phyloP scores from a whole-genome alignment of 2,888 invertebrate genomes.

The Dexiosoma caninum region DNA sequence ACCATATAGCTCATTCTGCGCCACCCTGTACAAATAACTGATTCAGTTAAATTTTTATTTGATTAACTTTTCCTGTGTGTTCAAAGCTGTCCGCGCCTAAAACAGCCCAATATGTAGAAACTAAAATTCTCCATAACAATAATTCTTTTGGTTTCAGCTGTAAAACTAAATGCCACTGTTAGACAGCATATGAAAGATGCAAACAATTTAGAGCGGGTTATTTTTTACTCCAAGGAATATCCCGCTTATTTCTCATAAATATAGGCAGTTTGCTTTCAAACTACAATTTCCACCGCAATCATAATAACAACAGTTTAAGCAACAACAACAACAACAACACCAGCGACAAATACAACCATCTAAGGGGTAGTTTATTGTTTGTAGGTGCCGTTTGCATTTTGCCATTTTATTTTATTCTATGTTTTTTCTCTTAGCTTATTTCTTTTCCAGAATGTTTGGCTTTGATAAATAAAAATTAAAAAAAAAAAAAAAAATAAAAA shows the following conservation, averaged over 20 bases:
- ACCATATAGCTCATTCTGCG: too few species aligned
- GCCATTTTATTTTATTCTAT: not conserved
- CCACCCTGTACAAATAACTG: too few species aligned
- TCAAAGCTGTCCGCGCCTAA: too few species aligned
- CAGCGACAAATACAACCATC: not conserved
- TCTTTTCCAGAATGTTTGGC: constrained; percentile 36
- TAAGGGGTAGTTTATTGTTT: constrained; percentile 42
- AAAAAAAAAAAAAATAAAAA: too few species aligned
- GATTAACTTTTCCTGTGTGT: too few species aligned
- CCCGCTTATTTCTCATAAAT: constrained; percentile 2
- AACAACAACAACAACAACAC: not conserved
- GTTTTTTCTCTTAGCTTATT: constrained; percentile 6
- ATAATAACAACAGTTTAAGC: constrained; percentile 22
- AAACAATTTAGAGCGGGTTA: constrained; percentile 4
- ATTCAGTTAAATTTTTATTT: too few species aligned
- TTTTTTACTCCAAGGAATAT: constrained; percentile 8
- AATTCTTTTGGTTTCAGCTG: not conserved
- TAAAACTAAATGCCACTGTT: not conserved
- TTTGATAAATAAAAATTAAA: constrained; percentile 18
- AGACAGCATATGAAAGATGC: not conserved
- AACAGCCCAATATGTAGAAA: too few species aligned
- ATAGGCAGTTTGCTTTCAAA: constrained; percentile 12
- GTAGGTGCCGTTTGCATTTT: constrained; percentile 48
- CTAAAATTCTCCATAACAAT: constrained; percentile 6
- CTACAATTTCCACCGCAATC: constrained; percentile 25